phyloP scores from a whole-genome alignment of 1,140 invertebrate species.

The Drosophila arizonae region DNA sequence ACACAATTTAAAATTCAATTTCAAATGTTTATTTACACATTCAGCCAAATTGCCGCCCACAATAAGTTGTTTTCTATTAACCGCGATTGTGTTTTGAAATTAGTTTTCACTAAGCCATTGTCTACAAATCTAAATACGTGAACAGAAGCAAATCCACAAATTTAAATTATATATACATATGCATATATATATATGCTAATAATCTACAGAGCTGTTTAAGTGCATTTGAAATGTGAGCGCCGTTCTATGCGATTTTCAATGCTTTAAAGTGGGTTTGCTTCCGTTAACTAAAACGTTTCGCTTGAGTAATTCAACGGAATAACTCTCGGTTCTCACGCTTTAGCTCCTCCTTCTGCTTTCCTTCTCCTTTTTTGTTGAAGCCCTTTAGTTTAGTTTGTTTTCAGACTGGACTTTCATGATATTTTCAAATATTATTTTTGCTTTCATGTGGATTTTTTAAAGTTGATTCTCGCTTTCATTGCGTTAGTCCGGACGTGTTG shows the following conservation, averaged over 20 bases:
- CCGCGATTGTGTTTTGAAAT: conserved; percentile 50
- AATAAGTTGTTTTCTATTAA: conserved; percentile 17
- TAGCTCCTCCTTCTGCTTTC: background rate
- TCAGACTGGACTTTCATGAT: background rate
- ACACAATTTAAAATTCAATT: conserved; percentile 74
- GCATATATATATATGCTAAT: background rate
- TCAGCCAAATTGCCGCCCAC: conserved; percentile 10
- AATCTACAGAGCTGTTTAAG: background rate
- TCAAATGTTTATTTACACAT: conserved; percentile 71
- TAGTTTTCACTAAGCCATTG: conserved; percentile 37
- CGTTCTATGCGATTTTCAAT: conserved; percentile 1
- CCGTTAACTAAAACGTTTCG: conserved; percentile 1
- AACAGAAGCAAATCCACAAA: background rate
- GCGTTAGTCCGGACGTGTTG: background rate
- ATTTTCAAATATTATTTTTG: background rate
- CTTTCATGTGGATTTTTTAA: background rate
- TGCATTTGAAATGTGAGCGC: background rate
- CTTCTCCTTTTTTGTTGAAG: background rate
- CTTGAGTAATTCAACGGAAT: background rate
- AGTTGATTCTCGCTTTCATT: background rate
- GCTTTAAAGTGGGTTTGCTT: background rate
- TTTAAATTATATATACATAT: background rate
- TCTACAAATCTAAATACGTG: conserved; percentile 37
- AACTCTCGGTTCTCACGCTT: background rate
- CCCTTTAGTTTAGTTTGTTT: background rate